Evolutionary conservation across 1,140 invertebrate species (phyloP), one percentile per base, ranked within the genome.

Genomic region (Druon quercuslanigerum): DNA sequence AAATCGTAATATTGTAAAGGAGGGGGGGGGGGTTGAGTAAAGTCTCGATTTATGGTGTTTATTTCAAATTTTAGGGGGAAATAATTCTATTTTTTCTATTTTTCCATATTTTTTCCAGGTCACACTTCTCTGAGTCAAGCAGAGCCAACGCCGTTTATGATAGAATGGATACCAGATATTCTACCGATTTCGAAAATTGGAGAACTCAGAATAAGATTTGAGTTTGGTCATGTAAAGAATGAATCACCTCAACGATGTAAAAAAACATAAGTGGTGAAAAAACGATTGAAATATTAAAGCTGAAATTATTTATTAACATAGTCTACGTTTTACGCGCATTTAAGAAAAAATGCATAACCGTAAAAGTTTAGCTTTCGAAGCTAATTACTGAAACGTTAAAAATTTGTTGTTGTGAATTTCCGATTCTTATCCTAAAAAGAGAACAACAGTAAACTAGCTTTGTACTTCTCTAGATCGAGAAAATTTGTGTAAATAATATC

Each of bases 91-190:
- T 33, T 33, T 33, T 4, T 33, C 25, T 33, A 33, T 33, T 33
- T 33, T 5, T 5, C 25, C 25, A 33, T 33, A 33, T 33, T 79
- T 88, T 82, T 89, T 90, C 14, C 75, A 94, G 94, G 94, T 72
- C 93, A 92, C 79, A 93, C 92, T 3, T 89, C 92, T 17, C 88
- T 91, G 14, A 92, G 94, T 81, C 93, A 94, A 86, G 92, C 92
- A 70, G 93, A 94, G 71, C 93, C 94, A 17, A 94, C 93, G n/a
- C 94, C 95, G 57, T 95, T 96, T 85, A 90, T 94, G 16, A 95
- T 96, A 72, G 95, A 96, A 88, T 96, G 95, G 95, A 95, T 95
- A 80, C 95, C 95, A 3, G 94, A 96, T 83, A 93, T 96, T 78
- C 88, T 96, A n/a, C 95, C 95, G 12, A 91, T 93, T 82, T 93